These are phyloP conservation scores for Drosophila ohnishii DNA, from an alignment of 1,140 invertebrate genomes.

Conservation along the genomic window DNA sequence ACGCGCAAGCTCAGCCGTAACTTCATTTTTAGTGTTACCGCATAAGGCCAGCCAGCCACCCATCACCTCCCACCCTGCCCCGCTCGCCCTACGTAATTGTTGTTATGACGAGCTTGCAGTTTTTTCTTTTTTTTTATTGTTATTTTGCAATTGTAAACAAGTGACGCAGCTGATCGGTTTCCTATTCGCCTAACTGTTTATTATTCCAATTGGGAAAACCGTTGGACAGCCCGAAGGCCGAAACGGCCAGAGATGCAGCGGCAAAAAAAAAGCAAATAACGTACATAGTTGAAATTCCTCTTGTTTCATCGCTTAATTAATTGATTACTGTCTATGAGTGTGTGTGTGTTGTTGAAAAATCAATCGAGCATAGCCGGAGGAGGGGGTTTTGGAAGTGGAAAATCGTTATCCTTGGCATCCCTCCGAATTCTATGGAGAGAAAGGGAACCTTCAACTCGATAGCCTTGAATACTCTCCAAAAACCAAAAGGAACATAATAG, in stretches of 20 bases:
- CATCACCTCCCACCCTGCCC: background rate
- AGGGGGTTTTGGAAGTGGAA: background rate
- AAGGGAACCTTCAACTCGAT: constrained; percentile 6
- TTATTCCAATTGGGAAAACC: constrained; percentile 9
- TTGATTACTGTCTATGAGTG: constrained; percentile 18
- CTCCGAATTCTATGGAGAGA: constrained; percentile 1
- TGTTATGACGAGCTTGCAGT: constrained; percentile 52
- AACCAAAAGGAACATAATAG: background rate
- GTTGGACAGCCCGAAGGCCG: constrained; percentile 10
- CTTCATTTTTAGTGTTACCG: constrained; percentile 70
- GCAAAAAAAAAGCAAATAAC: background rate
- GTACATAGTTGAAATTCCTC: background rate
- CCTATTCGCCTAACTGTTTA: constrained; percentile 20
- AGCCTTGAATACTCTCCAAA: constrained; percentile 14
- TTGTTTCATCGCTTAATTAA: constrained; percentile 25
- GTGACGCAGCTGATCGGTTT: constrained; percentile 39
- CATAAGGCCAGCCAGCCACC: constrained; percentile 44
- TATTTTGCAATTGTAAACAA: constrained; percentile 67
- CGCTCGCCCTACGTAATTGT: constrained; percentile 43
- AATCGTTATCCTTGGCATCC: constrained; percentile 17
- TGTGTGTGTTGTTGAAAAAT: constrained; percentile 26
- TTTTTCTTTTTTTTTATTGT: constrained; percentile 38
- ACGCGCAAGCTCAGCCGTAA: constrained; percentile 18
- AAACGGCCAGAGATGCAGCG: constrained; percentile 2
- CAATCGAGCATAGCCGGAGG: constrained; percentile 6